phyloP scores from a whole-genome alignment of 2,888 invertebrate genomes.

The Aethes cnicana region DNA sequence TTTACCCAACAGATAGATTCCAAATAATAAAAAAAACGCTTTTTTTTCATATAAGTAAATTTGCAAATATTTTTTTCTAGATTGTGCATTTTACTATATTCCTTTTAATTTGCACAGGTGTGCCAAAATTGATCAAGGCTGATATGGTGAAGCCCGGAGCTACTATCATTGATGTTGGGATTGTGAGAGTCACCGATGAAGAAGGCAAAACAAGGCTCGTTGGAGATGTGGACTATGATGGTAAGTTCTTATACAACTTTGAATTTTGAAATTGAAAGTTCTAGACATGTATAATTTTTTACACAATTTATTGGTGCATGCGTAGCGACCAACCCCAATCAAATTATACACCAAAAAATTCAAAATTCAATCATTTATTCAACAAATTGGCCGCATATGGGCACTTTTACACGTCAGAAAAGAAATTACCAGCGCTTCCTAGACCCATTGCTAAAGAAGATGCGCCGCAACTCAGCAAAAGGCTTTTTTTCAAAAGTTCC shows the following conservation, averaged over 20 bases:
- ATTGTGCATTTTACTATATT: constrained; percentile 40
- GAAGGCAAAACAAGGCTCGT: constrained; percentile 88
- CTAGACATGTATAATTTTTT: neutral
- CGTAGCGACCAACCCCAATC: no score
- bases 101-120: constrained; percentile 71
- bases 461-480: no score
- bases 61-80: neutral
- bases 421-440: no score
- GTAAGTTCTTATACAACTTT: constrained; percentile 59
- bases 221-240: constrained; percentile 95
- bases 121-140: constrained; percentile 88
- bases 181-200: constrained; percentile 86
- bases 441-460: no score
- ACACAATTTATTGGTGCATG: no score
- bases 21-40: no score
- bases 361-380: neutral
- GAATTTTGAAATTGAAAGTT: neutral
- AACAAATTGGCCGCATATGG: neutral
- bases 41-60: no score
- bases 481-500: no score
- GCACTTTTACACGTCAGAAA: no score
- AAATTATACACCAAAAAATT: neutral
- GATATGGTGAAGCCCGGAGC: constrained; percentile 95
- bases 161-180: constrained; percentile 94
- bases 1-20: no score